Conservation (phyloP, 2,888 invertebrate species). For the Hypolimnas misippus region DNA sequence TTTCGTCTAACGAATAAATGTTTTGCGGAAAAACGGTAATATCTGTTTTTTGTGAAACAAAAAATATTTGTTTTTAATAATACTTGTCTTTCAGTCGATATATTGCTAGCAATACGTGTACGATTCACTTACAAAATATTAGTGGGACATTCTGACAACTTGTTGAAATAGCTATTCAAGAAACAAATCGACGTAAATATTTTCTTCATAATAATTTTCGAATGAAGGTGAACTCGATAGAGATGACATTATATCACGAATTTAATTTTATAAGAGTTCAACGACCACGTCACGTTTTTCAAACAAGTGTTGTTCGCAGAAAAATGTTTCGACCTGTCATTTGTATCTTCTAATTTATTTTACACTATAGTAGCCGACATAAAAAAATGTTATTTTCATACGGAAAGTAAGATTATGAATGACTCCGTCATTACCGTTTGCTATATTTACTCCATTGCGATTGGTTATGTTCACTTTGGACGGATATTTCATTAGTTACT, state of each 20-base stretch:
- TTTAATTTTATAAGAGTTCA: constrained; percentile 45
- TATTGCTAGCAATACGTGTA: constrained; percentile 21
- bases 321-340: constrained; percentile 43
- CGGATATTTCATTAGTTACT: neutral
- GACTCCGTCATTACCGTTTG: constrained; percentile 56
- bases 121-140: constrained; percentile 21
- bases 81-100: constrained; percentile 19
- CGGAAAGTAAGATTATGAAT: constrained; percentile 67
- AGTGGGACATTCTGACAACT: constrained; percentile 30
- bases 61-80: constrained; percentile 15
- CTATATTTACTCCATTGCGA: constrained; percentile 37
- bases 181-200: constrained; percentile 26
- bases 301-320: constrained; percentile 60
- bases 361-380: constrained; percentile 66
- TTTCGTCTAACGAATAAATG: constrained; percentile 58
- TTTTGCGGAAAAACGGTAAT: constrained; percentile 49
- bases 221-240: constrained; percentile 25
- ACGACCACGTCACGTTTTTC: constrained; percentile 59
- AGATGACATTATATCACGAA: constrained; percentile 10
- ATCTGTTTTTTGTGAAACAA: neutral
- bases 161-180: constrained; percentile 37
- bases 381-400: constrained; percentile 67
- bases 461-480: neutral
- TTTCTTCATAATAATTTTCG: neutral
- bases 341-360: constrained; percentile 74